phyloP scores from a whole-genome alignment of 2,797 vertebrate species.

The Melanotaenia maccullochi region DNA sequence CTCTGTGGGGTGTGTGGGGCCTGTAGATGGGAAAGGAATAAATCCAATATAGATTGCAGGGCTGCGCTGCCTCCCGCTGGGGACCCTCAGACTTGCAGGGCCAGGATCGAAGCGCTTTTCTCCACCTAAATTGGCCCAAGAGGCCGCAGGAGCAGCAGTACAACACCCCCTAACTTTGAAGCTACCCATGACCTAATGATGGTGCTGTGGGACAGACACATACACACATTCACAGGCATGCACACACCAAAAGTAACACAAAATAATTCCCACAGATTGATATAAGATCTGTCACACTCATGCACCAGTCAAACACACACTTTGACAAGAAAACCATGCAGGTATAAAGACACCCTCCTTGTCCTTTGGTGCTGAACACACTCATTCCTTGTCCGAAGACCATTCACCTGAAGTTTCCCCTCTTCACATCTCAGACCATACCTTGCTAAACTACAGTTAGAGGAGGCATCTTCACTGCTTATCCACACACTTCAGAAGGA shows the following conservation, averaged over 20 bases:
- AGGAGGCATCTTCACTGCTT: constrained; percentile 61
- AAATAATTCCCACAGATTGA: constrained; percentile 55
- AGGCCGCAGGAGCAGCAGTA: constrained; percentile 64
- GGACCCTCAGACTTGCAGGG: constrained; percentile 81
- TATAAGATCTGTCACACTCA: constrained; percentile 52
- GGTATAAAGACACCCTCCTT: constrained; percentile 63
- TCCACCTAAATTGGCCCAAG: constrained; percentile 81
- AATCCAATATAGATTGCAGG: constrained; percentile 89
- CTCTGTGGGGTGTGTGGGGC: constrained; percentile 79
- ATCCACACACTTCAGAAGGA: constrained; percentile 55
- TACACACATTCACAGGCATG: constrained; percentile 28
- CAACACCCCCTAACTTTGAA: constrained; percentile 67
- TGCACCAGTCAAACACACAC: constrained; percentile 53
- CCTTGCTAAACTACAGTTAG: constrained; percentile 60
- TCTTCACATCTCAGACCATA: constrained; percentile 62
- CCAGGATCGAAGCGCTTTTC: constrained; percentile 82
- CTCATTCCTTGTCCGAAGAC: constrained; percentile 62
- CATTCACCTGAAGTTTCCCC: constrained; percentile 69
- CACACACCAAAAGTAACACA: constrained; percentile 40
- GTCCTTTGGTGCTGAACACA: constrained; percentile 55
- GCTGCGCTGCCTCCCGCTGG: constrained; percentile 81
- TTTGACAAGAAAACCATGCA: constrained; percentile 62
- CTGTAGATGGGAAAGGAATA: constrained; percentile 84
- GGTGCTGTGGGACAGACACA: constrained; percentile 45
- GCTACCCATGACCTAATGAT: constrained; percentile 81